A percentile compares a stretch with the other conserved stretches of the same genome.
phyloP scores from a whole-genome alignment of 2,797 vertebrate genomes.

The Onychomys leucogaster region DNA sequence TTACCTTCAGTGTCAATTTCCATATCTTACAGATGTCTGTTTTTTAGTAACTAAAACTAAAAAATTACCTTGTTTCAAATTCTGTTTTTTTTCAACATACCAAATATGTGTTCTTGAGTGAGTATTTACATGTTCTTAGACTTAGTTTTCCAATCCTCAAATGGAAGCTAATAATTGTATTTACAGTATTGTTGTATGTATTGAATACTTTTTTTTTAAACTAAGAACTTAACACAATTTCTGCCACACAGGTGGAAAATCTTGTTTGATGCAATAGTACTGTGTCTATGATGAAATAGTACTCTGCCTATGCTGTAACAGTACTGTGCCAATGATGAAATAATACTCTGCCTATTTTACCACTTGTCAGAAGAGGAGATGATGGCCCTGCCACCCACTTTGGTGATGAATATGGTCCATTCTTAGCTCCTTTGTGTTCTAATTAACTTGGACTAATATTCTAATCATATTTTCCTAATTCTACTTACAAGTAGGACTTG shows the following conservation, averaged over 20 bases:
- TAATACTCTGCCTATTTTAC: neutral
- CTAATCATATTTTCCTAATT: slow-evolving; percentile 1
- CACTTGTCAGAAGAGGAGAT: neutral
- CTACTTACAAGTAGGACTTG: neutral
- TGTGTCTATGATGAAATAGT: neutral
- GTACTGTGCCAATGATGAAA: no score
- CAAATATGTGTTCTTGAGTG: neutral
- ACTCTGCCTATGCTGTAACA: neutral
- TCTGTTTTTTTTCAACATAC: neutral
- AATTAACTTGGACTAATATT: neutral
- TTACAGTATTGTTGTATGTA: neutral
- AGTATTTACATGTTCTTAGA: neutral
- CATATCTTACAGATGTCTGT: neutral
- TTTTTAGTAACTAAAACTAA: neutral
- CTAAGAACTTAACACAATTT: neutral
- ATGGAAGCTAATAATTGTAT: neutral
- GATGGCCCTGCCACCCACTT: neutral
- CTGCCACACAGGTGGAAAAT: neutral
- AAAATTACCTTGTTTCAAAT: neutral
- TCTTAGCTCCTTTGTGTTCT: neutral
- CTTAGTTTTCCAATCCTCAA: neutral
- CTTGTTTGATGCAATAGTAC: neutral
- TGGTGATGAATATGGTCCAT: neutral
- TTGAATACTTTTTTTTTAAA: neutral
- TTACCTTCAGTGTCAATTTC: neutral